phyloP scores from a whole-genome alignment of 1,140 invertebrate species.

The Stenopsyche tienmushanensis region DNA sequence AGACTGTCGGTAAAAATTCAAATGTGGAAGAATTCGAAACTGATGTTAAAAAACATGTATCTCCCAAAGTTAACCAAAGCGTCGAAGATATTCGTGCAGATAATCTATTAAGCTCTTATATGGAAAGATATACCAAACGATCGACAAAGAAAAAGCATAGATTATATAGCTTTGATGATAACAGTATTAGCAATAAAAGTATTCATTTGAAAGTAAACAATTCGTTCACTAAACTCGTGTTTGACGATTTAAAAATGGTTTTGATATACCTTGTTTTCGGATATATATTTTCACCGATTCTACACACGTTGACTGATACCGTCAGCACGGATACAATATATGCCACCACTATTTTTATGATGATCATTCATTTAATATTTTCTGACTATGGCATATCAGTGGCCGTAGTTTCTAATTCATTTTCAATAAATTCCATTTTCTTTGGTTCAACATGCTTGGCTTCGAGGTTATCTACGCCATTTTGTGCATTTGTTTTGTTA shows the following conservation, averaged over 20 bases:
- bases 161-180: not conserved
- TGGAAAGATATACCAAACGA: constrained; percentile 1
- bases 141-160: not conserved
- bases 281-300: constrained; percentile 82
- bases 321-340: constrained; percentile 97
- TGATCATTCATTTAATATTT: constrained; percentile 85
- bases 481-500: constrained; percentile 85
- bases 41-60: not conserved
- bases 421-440: constrained; percentile 87
- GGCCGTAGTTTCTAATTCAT: constrained; percentile 76
- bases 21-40: constrained; percentile 5
- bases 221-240: constrained; percentile 43
- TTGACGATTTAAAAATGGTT: constrained; percentile 66
- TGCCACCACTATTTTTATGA: constrained; percentile 83
- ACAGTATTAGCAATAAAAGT: not conserved
- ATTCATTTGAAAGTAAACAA: constrained; percentile 13
- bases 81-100: constrained; percentile 1
- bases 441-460: constrained; percentile 93
- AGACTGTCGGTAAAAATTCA: too few species aligned
- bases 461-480: constrained; percentile 80
- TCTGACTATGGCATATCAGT: constrained; percentile 87
- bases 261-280: constrained; percentile 81
- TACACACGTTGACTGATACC: constrained; percentile 94
- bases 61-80: not conserved
- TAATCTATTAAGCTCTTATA: not conserved